Percentiles rank a stretch among this genome's conserved stretches.
Evolutionary conservation across 2,888 invertebrate genomes (phyloP).

Genomic region (Latrodectus elegans): DNA sequence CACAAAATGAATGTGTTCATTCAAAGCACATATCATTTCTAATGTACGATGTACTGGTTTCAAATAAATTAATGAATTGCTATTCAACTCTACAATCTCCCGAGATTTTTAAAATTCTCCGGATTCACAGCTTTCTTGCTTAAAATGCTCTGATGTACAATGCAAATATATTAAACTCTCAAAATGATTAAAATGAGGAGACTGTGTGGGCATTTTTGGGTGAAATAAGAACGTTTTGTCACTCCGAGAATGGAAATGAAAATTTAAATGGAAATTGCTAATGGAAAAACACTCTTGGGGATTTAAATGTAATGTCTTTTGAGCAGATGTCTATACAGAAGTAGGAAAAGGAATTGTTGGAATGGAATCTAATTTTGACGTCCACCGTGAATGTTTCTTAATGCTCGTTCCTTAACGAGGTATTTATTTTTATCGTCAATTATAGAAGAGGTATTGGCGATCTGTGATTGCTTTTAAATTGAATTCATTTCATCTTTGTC

Average conservation of each 20-base stretch:
- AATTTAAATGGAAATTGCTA: conserved; percentile 55
- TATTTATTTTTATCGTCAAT: conserved; percentile 5
- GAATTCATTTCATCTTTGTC: background rate
- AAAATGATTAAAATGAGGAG: conserved; percentile 53
- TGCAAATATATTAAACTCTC: conserved; percentile 39
- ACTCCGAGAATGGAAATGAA: conserved; percentile 8
- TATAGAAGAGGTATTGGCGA: background rate
- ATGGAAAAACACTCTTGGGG: conserved; percentile 40
- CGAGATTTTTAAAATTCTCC: too few relatives aligned
- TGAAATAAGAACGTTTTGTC: background rate
- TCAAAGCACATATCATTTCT: too few relatives aligned
- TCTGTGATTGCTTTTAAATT: background rate
- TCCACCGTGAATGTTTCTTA: conserved; percentile 8
- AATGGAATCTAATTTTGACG: conserved; percentile 42
- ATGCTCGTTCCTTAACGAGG: background rate
- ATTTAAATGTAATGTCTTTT: conserved; percentile 12
- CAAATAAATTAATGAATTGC: too few relatives aligned
- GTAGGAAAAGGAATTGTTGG: conserved; percentile 3
- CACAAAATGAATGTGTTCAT: too few relatives aligned
- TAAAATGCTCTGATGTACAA: background rate
- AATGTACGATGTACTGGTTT: too few relatives aligned
- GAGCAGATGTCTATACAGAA: conserved; percentile 15
- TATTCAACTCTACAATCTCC: too few relatives aligned
- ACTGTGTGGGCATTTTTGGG: conserved; percentile 11
- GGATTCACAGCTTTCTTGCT: too few relatives aligned